Evolutionary conservation across 2,888 invertebrate genomes (phyloP), one percentile per base, ranked within the genome.

Genomic region (Coremacera marginata): DNA sequence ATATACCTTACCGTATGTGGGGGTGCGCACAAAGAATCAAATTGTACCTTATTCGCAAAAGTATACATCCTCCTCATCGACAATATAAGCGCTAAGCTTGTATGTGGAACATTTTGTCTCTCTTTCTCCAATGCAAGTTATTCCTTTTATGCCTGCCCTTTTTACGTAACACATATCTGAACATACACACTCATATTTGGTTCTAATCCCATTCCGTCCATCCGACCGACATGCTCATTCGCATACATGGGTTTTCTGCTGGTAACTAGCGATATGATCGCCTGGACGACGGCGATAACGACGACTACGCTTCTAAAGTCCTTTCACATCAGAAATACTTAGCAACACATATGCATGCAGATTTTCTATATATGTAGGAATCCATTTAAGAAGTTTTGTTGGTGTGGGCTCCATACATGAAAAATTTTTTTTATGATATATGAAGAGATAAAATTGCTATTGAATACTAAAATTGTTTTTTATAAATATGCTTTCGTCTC

Each of bases 161-260:
- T 68, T 7, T 25, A 31, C 52, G 19, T 49, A 68, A 51, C 51
- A 68, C 51, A 51, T 51, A 34, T 34, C 51, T 25, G 31, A 31
- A 22, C 8, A 16, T 68, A 11, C 22, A 51, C 27, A 51, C 22
- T 19, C 37, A 44, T 67, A 25, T 37, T 67, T 22, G 37, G 22
- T 62, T 22, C 16, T 31, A 31, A n/a, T 63, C 63, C 25, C 25
- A 22, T 60, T 11, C 25, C 25, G 57, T 63, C 63, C 63, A 63
- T 63, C 34, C 74, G 55, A 65, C 25, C 67, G 55, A 67, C 72
- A 63, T 62, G 72, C 72, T 73, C 72, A 73, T 44, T 73, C 72
- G 44, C 49, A 25, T 34, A 11, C 44, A 37, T 44, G 16, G 52
- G 16, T 37, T 73, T 25, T 55, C 22, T 55, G 51, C 37, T 74